A percentile compares a stretch with the other conserved stretches of the same genome.
phyloP scores from a whole-genome alignment of 1,140 invertebrate species.

The Heliconius melpomene region DNA sequence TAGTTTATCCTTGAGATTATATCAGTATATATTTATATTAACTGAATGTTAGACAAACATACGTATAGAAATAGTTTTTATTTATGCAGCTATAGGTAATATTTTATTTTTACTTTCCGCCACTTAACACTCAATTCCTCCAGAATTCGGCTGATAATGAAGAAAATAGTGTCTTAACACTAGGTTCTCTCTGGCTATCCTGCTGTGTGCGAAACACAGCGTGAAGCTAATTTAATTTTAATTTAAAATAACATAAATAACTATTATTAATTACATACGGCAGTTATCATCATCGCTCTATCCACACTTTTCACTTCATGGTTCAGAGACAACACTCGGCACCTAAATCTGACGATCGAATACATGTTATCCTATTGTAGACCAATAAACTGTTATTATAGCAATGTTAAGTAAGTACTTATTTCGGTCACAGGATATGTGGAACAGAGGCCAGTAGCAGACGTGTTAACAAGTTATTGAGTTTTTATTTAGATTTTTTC shows the following conservation, averaged over 20 bases:
- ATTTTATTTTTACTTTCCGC: too few species aligned
- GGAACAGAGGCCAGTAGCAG: slow-evolving; percentile 7
- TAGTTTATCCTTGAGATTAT: neutral
- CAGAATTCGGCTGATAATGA: too few species aligned
- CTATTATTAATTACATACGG: neutral
- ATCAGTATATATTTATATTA: neutral
- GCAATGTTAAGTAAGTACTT: slow-evolving; percentile 11
- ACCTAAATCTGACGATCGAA: slow-evolving; percentile 30
- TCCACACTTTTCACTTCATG: slow-evolving; percentile 6
- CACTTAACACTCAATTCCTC: too few species aligned
- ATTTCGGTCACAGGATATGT: slow-evolving; percentile 2
- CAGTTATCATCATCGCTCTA: neutral
- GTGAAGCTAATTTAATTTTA: too few species aligned
- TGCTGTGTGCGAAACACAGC: too few species aligned
- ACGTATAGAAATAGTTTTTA: too few species aligned
- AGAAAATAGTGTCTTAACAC: too few species aligned
- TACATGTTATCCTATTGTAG: slow-evolving; percentile 33
- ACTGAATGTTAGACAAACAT: slow-evolving; percentile 1
- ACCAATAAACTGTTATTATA: slow-evolving; percentile 28
- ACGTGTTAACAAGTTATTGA: too few species aligned
- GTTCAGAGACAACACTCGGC: slow-evolving; percentile 6
- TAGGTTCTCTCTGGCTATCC: too few species aligned
- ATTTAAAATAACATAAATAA: too few species aligned
- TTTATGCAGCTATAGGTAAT: too few species aligned
- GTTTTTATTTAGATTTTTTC: too few species aligned